A percentile compares a stretch with the other conserved stretches of the same genome.
Conservation (phyloP, 53 echinoderm and acorn worm species). For the Holothuria leucospilota region DNA sequence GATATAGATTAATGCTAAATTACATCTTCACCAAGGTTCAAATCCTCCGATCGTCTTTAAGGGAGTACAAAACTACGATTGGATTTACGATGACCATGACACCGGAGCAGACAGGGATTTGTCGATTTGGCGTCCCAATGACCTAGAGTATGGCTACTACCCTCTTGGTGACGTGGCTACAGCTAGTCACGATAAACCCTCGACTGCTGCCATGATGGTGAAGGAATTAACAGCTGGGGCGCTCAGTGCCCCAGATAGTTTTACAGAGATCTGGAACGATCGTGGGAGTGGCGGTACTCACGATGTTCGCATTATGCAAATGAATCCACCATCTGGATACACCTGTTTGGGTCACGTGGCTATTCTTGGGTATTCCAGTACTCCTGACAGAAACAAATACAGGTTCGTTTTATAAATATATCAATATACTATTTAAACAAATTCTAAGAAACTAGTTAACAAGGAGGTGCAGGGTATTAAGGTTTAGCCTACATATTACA, state of each 20-base stretch:
- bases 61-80: background rate
- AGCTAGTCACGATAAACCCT: background rate
- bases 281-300: conserved; percentile 7
- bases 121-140: conserved; percentile 9
- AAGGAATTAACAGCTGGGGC: background rate
- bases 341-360: conserved; percentile 29
- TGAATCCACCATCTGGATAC: conserved; percentile 8
- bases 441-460: too few species aligned
- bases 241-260: background rate
- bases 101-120: conserved; percentile 15
- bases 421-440: too few species aligned
- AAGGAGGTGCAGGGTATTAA: too few species aligned
- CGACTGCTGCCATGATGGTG: background rate
- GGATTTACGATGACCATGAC: conserved; percentile 15
- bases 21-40: background rate
- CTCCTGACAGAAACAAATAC: background rate
- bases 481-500: too few species aligned
- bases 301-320: conserved; percentile 37
- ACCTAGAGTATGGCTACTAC: conserved; percentile 4
- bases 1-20: too few species aligned
- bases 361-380: background rate
- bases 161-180: conserved; percentile 5
- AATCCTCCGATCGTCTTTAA: conserved; percentile 15
- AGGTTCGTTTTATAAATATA: background rate
- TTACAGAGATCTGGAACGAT: conserved; percentile 34